Base-by-base conservation (phyloP, 2,888 invertebrate genomes). In the Glaucopsyche alexis region DNA sequence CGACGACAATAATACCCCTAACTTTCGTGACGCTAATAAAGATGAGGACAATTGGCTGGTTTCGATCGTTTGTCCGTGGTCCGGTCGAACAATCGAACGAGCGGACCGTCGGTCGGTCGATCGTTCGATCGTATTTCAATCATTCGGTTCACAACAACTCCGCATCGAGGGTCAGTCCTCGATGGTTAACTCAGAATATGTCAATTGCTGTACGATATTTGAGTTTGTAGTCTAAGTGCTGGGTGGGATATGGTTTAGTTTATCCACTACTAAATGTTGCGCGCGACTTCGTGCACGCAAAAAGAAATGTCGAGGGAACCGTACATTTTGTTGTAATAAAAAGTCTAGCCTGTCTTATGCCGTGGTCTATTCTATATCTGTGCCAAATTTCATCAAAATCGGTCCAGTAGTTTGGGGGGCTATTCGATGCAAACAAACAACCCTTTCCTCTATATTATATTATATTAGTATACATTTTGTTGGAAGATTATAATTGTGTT, bases 191-290 rank as follows among this genome's bases (percentile, higher is more conserved):
- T 42, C 40, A 66, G 66, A 66, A 66, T 66, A 0, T 29, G 47
- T 45, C 47, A 19, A 67, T 47, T 45, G 19, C 67, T 45, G 66
- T 9, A 47, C 67, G 67, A 11, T 67, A 47, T 45, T 67, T 67
- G 45, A 45, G 67, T 55, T 45, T 45, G 2, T 67, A 45, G 67
- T 45, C 13, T 45, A 47, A 19, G 45, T 5, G 45, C 19, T 9
- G 13, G 45, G 11, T 47, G 67, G 1, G 16, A 67, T n/a, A n/a
- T n/a, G n/a, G 45, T 3, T 16, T 1, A 14, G 14, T 13, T 64
- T 14, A 9, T 29, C 0, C 38, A 38, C 38, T 5, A 38, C 29
- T 38, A 40, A 5, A 5, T n/a, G n/a, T n/a, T n/a, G n/a, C n/a
- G n/a, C n/a, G n/a, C n/a, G n/a, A n/a, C n/a, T n/a, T n/a, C n/a